phyloP scores from a whole-genome alignment of 1,140 invertebrate species.

The Cotesia chilonis region DNA sequence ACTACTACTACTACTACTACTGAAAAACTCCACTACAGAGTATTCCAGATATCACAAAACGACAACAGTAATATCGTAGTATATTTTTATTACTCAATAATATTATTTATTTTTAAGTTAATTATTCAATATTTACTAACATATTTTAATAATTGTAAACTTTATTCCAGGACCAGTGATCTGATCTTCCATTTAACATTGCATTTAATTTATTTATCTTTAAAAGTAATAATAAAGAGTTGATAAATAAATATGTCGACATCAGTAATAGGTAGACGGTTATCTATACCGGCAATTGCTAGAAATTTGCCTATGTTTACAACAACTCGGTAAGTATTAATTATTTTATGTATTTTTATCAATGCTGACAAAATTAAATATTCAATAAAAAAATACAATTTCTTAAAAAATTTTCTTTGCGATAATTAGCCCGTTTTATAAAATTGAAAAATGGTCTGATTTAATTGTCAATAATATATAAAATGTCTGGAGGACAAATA shows the following conservation, averaged over 20 bases:
- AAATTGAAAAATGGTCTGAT: background rate
- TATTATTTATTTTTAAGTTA: no score
- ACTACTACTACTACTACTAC: no score
- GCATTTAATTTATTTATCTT: no score
- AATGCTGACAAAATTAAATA: background rate
- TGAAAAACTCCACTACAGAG: no score
- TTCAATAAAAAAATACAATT: background rate
- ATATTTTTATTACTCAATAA: no score
- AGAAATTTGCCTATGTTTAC: conserved; percentile 47
- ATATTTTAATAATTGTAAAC: no score
- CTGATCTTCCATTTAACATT: no score
- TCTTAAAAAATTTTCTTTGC: background rate
- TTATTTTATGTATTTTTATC: background rate
- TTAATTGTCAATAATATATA: background rate
- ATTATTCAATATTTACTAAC: no score
- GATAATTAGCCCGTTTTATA: no score
- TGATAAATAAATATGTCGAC: conserved; percentile 6
- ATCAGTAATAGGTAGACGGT: conserved; percentile 13
- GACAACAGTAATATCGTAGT: no score
- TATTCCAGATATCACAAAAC: no score
- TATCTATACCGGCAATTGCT: conserved; percentile 45
- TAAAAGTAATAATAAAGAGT: background rate
- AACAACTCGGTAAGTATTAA: conserved; percentile 44
- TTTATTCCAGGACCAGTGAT: no score
- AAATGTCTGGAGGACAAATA: background rate